Evolutionary conservation across 2,797 vertebrate genomes (phyloP).

Genomic region (Pipistrellus nathusii): DNA sequence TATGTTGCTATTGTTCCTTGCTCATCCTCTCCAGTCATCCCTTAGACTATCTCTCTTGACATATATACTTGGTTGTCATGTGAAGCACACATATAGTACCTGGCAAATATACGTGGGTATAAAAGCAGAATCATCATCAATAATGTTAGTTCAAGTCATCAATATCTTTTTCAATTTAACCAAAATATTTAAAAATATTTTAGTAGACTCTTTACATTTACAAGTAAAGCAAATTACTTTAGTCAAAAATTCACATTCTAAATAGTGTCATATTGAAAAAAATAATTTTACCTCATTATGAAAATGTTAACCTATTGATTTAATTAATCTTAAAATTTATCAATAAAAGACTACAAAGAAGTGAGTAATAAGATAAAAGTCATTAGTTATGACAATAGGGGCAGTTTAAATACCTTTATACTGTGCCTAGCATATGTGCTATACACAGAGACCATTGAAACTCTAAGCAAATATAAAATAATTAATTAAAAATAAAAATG

Average conservation of each 20-base stretch:
- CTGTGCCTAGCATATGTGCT: background rate
- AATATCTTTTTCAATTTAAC: background rate
- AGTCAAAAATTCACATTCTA: conserved; percentile 6
- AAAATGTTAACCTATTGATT: conserved; percentile 45
- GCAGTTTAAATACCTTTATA: background rate
- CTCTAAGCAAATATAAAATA: background rate
- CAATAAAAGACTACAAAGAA: background rate
- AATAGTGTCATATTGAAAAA: background rate
- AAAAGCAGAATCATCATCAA: background rate
- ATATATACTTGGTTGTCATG: background rate
- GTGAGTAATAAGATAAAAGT: background rate
- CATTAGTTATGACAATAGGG: background rate
- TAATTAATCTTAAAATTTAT: conserved; percentile 18
- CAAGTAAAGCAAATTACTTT: background rate
- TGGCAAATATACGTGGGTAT: background rate
- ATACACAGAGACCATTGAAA: background rate
- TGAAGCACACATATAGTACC: background rate
- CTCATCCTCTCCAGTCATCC: background rate
- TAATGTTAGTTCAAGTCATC: background rate
- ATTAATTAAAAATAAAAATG: background rate
- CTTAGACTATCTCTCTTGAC: background rate
- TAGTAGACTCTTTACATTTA: background rate
- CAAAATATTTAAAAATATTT: background rate
- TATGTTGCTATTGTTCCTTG: background rate
- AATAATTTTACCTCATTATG: background rate